Conservation (phyloP, 2,888 invertebrate genomes). For the Stenichneumon culpator region DNA sequence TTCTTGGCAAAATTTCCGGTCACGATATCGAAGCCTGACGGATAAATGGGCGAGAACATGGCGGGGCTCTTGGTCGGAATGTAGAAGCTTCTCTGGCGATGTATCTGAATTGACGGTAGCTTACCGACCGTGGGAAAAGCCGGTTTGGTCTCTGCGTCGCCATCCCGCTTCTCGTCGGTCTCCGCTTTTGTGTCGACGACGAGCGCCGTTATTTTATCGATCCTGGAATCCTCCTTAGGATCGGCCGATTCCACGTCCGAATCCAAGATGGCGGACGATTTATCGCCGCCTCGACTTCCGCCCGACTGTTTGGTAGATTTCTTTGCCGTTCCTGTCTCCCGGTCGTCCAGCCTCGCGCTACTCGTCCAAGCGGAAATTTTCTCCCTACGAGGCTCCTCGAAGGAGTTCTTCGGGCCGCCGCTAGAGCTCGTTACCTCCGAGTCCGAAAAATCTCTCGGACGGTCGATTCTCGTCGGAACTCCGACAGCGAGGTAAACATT, state of each 20-base stretch:
- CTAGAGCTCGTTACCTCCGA: slow-evolving; percentile 3
- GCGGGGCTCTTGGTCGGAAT: neutral
- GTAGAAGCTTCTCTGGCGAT: slow-evolving; percentile 39
- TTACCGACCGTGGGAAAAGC: slow-evolving; percentile 28
- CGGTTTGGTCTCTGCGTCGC: slow-evolving; percentile 7
- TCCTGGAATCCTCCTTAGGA: neutral
- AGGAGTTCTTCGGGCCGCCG: neutral
- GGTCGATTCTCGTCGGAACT: slow-evolving; percentile 20
- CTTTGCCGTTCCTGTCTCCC: neutral
- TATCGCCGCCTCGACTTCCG: neutral
- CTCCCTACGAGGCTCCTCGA: slow-evolving; percentile 20
- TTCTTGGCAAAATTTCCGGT: neutral
- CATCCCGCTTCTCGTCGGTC: neutral
- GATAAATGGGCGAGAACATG: slow-evolving; percentile 57
- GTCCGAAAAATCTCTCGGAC: slow-evolving; percentile 1
- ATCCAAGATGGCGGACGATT: neutral
- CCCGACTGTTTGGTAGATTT: slow-evolving; percentile 8
- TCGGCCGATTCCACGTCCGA: neutral
- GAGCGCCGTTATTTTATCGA: slow-evolving; percentile 8
- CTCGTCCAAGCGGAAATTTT: neutral
- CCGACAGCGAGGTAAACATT: slow-evolving; percentile 40
- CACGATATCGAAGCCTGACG: slow-evolving; percentile 45
- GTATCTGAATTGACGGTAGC: slow-evolving; percentile 45
- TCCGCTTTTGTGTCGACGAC: neutral
- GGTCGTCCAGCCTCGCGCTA: neutral